Evolutionary conservation across 2,888 invertebrate genomes (phyloP), one percentile per base, ranked within the genome.

Genomic region (Epsilonema sp.): DNA sequence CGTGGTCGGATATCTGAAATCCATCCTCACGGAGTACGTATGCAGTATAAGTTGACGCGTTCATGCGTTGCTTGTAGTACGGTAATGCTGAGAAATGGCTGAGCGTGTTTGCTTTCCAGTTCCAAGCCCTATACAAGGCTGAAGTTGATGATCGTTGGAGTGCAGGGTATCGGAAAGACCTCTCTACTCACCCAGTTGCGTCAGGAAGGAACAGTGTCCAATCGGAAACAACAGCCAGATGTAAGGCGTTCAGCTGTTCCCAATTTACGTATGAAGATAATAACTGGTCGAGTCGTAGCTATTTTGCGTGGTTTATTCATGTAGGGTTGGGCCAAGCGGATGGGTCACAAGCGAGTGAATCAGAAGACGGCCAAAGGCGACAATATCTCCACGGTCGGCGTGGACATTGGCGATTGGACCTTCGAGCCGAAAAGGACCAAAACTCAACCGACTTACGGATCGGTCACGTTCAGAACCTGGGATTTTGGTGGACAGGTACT

Each of bases 391-490:
- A 94, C 92, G 0, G 92, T 94, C 36, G 92, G 92, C 21, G 92
- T 97, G 23, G 94, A 94, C 68, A 90, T 97, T 55, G 84, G 86
- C 40, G 82, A 86, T 54, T 89, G 92, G 83, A 74, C 81, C 22
- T 86, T 83, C 65, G 89, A 89, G 65, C 43, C 55, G 41, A 54
- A 58, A 51, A 51, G 52, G 52, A 45, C 54, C 52, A 56, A 58
- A 45, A 49, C 48, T 1, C 53, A 53, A 23, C 44, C 77, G 0
- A 75, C 76, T 1, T 76, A 78, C 59, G 83, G 82, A 0, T 80
- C 87, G 0, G 80, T 90, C 45, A 79, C 83, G 23, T 67, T 71
- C 52, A 56, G 90, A 46, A 94, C 94, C 0, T 97, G 94, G 94
- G 97, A 97, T 68, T 97, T 97, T 68, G 92, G 92, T 3, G 94